A percentile compares a stretch with the other conserved stretches of the same genome.
Conservation (phyloP, 2,888 invertebrate species). For the Steinernema hermaphroditum region DNA sequence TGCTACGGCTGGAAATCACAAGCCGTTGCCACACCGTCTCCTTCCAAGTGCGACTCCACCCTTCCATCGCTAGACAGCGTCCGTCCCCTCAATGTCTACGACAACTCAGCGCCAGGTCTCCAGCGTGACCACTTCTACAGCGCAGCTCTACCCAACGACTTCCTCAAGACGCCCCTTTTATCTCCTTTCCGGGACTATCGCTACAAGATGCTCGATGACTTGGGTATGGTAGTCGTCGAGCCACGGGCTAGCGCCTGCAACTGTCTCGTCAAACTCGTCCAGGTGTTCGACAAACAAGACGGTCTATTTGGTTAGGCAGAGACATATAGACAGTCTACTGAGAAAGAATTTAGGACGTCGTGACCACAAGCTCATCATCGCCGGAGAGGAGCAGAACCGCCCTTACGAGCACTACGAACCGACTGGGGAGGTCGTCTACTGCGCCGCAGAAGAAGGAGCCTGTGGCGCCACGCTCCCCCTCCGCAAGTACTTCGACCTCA, state of each 20-base stretch:
- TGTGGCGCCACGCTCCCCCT: conserved; percentile 53
- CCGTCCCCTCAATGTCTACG: conserved; percentile 41
- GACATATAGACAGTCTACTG: not conserved
- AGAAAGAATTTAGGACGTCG: conserved; percentile 42
- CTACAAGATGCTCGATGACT: conserved; percentile 36
- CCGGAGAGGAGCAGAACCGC: conserved; percentile 41
- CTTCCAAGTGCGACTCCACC: conserved; percentile 34
- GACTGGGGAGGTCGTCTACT: conserved; percentile 47
- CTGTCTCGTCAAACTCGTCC: conserved; percentile 46
- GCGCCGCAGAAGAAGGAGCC: conserved; percentile 45
- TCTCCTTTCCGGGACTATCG: conserved; percentile 19
- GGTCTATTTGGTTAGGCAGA: conserved; percentile 46
- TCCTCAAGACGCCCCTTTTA: conserved; percentile 35
- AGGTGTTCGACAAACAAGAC: conserved; percentile 48
- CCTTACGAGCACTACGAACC: conserved; percentile 46
- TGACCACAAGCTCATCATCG: conserved; percentile 50
- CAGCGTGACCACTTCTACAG: conserved; percentile 51
- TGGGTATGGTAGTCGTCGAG: conserved; percentile 46
- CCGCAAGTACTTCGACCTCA: conserved; percentile 49
- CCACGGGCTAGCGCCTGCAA: conserved; percentile 42
- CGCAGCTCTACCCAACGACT: conserved; percentile 37
- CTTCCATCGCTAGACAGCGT: conserved; percentile 35
- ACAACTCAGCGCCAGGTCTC: conserved; percentile 43
- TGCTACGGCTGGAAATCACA: conserved; percentile 49
- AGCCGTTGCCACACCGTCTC: not conserved